phyloP scores from a whole-genome alignment of 2,888 invertebrate genomes.

The Aphelenchoides bicaudatus region DNA sequence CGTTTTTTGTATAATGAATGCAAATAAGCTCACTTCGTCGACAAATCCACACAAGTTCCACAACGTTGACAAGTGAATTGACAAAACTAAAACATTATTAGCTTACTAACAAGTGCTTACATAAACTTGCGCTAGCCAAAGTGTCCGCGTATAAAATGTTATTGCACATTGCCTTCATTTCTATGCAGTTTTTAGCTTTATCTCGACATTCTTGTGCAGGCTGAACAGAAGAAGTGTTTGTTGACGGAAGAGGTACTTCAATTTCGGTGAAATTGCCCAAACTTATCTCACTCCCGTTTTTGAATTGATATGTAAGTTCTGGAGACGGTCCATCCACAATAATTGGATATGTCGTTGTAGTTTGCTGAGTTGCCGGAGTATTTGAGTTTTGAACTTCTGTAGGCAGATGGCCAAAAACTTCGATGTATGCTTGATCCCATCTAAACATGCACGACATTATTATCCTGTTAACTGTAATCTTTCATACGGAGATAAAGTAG shows the following conservation, averaged over 20 bases:
- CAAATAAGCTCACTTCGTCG: background rate
- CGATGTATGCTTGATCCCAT: slow-evolving; percentile 1
- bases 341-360: background rate
- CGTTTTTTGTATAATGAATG: no score
- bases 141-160: background rate
- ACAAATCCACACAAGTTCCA: background rate
- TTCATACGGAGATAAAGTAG: no score
- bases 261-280: background rate
- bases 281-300: background rate
- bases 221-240: background rate
- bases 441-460: no score
- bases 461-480: no score
- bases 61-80: background rate
- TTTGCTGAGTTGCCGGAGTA: background rate
- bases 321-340: background rate
- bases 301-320: background rate
- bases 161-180: background rate
- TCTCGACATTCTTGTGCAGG: slow-evolving; percentile 1
- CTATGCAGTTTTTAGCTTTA: background rate
- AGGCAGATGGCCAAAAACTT: background rate
- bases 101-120: no score
- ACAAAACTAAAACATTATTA: no score
- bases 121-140: no score
- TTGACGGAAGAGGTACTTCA: background rate
- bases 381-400: background rate